Base-by-base conservation (phyloP, 2,888 invertebrate genomes). In the Tiliacea citrago region DNA sequence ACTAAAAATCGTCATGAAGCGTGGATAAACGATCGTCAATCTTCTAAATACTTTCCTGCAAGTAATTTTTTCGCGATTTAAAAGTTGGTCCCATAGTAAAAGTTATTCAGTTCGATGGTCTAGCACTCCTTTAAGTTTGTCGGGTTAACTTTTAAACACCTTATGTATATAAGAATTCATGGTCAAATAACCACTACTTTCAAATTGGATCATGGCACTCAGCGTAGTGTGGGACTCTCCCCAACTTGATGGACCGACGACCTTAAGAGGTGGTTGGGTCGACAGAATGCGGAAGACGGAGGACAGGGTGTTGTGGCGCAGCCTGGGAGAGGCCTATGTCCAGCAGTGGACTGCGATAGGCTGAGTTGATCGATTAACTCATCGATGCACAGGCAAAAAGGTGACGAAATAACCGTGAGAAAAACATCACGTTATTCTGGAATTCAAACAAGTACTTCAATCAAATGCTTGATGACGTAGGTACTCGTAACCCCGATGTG, bases 361-460 rank as follows among this genome's bases (percentile, higher is more conserved):
- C n/a, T n/a, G n/a, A n/a, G n/a, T n/a, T n/a, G n/a, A n/a, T n/a
- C n/a, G n/a, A n/a, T n/a, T n/a, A n/a, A n/a, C n/a, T n/a, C n/a
- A n/a, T n/a, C n/a, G n/a, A 9, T 72, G 63, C 51, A 58, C 42
- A 16, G 7, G 12, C 47, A 77, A 42, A 53, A 24, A 61, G 0
- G n/a, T 42, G 53, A 35, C 42, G 10, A 61, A 47, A 60, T 5
- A 63, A 39, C 21, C 45, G 35, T 60, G 21, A 42, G n/a, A 49
- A 70, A 69, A 9, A 35, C 47, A 49, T 24, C 79, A 63, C 29
- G 29, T 51, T 70, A 70, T 58, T 58, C 35, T 57, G 57, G 62
- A 81, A 70, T 81, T 58, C 13, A 70, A 70, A 49, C 13, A 79
- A 65, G 58, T 55, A 47, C 58, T 29, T 42, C 16, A 57, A 73